Base-by-base conservation (phyloP, 2,888 invertebrate species). In the Rugalucina vietnamica region DNA sequence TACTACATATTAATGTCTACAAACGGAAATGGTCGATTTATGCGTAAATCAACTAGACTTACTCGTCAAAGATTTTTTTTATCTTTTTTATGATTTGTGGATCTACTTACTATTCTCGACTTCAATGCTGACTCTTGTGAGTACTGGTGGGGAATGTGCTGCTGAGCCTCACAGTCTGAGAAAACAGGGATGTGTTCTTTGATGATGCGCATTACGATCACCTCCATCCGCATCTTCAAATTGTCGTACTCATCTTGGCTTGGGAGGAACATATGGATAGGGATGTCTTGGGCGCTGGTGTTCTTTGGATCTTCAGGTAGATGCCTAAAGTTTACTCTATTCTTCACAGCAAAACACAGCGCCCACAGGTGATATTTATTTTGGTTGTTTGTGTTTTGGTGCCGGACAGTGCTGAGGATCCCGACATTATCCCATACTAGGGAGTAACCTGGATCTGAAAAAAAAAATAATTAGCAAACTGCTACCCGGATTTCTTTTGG, bases 391-490 rank as follows among this genome's bases (percentile, higher is more conserved):
- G 77, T 74, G 14, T 60, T 82, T 39, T 85, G 88, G 27, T 82
- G 76, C 14, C 79, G 24, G 18, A 79, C 85, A 32, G 60, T 85
- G 0, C 84, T 69, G 37, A 76, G 72, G 32, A 75, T 79, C 0
- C 85, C 85, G 0, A 88, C 79, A 57, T 88, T 88, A 50, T 85
- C 88, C 85, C 85, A 86, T 10, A 76, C 71, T 8, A 84, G 3
- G 4, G 79, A 76, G 29, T 76, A 86, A 60, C 85, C 84, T 65
- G 73, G 72, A 21, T 54, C 54, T 54, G n/a, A 4, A 54, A 54
- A 14, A n/a, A n/a, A n/a, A n/a, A n/a, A n/a, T n/a, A n/a, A n/a
- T n/a, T n/a, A n/a, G n/a, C n/a, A n/a, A n/a, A n/a, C n/a, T n/a
- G n/a, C n/a, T n/a, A n/a, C n/a, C n/a, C n/a, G n/a, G n/a, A n/a